Evolutionary conservation across 2,797 vertebrate genomes (phyloP), one percentile per base, ranked within the genome.

Genomic region (Diceros bicornis): DNA sequence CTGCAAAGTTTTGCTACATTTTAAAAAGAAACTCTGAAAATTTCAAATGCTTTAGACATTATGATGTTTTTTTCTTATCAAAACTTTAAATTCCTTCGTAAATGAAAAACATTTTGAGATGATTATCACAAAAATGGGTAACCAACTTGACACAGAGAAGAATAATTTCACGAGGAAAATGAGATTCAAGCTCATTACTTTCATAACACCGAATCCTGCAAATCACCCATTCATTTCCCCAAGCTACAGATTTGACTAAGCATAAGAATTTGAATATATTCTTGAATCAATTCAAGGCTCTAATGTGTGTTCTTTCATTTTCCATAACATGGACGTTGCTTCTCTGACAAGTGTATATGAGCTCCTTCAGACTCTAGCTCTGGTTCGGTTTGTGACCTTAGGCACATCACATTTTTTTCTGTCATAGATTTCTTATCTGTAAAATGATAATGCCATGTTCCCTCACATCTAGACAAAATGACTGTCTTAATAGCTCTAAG

Each of bases 51-150:
- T 20, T 47, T 72, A 62, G 55, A 66, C 29, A 23, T 37, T 50
- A 25, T 21, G 50, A 47, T 32, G 7, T 29, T n/a, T 62, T 84
- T 94, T 79, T 52, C 59, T 84, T 64, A 61, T 71, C 20, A 17
- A 44, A 96, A 84, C 29, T 90, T 93, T 62, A 55, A 79, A 69
- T 91, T 86, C 37, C 59, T 89, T 96, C 57, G 75, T 91, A 82
- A 96, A 41, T 10, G 66, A 91, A 94, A 85, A 94, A 17, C 6
- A 44, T 50, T 86, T 79, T 21, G 57, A 55, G 41, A 91, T n/a
- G 71, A 97, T 74, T 75, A 66, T 13, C 25, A 17, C 27, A 13
- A 1, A 74, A 78, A 41, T 17, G 37, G 21, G 23, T 10, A 32
- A 41, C 44, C 17, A 11, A 6, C 55, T n/a, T 71, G 83, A 88